These are phyloP conservation scores for Habropoda laboriosa DNA, from an alignment of 1,140 invertebrate genomes.

Conservation along the genomic window DNA sequence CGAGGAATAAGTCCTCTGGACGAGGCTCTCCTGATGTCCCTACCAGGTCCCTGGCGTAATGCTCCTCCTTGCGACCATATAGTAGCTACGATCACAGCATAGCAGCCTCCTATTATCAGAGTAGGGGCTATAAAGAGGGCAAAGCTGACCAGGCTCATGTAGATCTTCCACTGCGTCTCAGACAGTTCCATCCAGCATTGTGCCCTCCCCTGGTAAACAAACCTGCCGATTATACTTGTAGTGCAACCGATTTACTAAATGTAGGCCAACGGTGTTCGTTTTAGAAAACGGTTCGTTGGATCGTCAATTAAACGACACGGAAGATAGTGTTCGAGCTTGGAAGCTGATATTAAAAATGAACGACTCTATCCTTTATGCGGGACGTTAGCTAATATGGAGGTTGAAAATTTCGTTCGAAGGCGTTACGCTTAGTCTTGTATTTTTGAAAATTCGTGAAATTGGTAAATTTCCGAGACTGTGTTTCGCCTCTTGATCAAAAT, in stretches of 20 bases:
- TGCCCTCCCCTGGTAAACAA: slow-evolving; percentile 83
- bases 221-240: slow-evolving; percentile 39
- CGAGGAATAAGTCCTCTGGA: slow-evolving; percentile 94
- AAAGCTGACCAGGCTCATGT: slow-evolving; percentile 92
- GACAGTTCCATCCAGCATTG: slow-evolving; percentile 96
- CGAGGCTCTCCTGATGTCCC: slow-evolving; percentile 85
- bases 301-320: background rate
- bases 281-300: background rate
- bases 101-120: slow-evolving; percentile 94
- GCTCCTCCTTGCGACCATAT: slow-evolving; percentile 90
- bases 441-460: too few species aligned
- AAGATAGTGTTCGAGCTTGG: background rate
- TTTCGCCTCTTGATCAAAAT: too few species aligned
- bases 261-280: background rate
- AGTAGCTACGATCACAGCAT: slow-evolving; percentile 94
- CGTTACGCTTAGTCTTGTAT: too few species aligned
- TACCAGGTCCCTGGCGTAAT: slow-evolving; percentile 81
- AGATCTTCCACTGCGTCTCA: slow-evolving; percentile 92
- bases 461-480: too few species aligned
- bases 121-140: slow-evolving; percentile 94
- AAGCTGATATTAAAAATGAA: background rate
- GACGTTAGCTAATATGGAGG: background rate
- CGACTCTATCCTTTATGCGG: background rate
- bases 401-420: background rate
- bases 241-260: slow-evolving; percentile 18